Evolutionary conservation across 2,888 invertebrate genomes (phyloP).

Genomic region (Acanthococcus lagerstroemiae): DNA sequence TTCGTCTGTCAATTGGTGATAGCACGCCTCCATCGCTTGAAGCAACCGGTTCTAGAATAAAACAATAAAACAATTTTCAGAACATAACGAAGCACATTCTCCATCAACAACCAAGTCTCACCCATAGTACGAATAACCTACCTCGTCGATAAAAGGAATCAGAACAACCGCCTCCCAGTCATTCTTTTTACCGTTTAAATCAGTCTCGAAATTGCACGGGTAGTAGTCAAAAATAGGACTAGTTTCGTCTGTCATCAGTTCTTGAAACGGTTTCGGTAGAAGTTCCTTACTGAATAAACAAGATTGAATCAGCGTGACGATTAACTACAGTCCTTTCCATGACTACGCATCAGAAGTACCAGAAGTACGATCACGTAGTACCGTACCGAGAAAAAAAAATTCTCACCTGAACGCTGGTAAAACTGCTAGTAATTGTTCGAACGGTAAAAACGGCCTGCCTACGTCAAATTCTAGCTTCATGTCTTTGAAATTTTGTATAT

Average conservation of each 20-base stretch:
- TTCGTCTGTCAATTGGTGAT: conserved; percentile 53
- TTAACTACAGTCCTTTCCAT: too few relatives aligned
- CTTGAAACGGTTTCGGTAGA: conserved; percentile 65
- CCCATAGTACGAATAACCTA: conserved; percentile 33
- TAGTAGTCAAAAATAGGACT: conserved; percentile 85
- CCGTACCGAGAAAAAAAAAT: not conserved
- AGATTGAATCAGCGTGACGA: not conserved
- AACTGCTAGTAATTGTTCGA: conserved; percentile 76
- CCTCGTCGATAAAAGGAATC: conserved; percentile 87
- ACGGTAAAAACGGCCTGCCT: conserved; percentile 82
- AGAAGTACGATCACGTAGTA: not conserved
- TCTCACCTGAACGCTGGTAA: conserved; percentile 64
- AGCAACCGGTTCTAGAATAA: conserved; percentile 52
- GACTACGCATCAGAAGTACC: too few relatives aligned
- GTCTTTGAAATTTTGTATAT: conserved; percentile 69
- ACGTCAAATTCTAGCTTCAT: conserved; percentile 70
- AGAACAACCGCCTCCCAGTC: conserved; percentile 95
- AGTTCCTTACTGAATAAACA: conserved; percentile 51
- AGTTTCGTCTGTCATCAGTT: conserved; percentile 62
- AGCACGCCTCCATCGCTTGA: conserved; percentile 62
- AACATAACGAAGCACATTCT: not conserved
- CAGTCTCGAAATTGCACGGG: conserved; percentile 80
- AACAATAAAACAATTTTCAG: not conserved
- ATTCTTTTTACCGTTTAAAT: conserved; percentile 89
- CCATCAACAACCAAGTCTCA: not conserved